Evolutionary conservation across 1,140 invertebrate genomes (phyloP).

Genomic region (Aphaenogaster ashmeadi): DNA sequence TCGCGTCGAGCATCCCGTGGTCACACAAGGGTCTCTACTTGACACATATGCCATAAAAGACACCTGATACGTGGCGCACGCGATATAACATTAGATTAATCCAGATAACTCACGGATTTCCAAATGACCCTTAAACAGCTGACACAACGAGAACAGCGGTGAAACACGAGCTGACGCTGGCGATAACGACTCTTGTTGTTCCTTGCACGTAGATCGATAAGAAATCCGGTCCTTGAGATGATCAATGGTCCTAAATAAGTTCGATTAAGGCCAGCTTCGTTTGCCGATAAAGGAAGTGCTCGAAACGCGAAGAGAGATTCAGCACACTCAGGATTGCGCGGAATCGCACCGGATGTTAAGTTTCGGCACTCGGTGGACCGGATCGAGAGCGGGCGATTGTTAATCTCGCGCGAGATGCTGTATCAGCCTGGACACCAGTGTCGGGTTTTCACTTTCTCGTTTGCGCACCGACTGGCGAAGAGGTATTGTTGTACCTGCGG

Average conservation of each 20-base stretch:
- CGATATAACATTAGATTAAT: constrained; percentile 54
- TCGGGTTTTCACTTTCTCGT: constrained; percentile 77
- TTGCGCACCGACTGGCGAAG: constrained; percentile 72
- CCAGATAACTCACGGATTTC: constrained; percentile 49
- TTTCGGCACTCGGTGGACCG: constrained; percentile 37
- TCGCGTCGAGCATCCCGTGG: not conserved
- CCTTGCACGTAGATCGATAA: not conserved
- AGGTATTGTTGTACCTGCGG: constrained; percentile 68
- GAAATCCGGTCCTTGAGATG: not conserved
- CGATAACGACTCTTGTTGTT: constrained; percentile 42
- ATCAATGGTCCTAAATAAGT: not conserved
- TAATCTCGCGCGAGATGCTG: constrained; percentile 24
- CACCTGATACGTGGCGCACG: not conserved
- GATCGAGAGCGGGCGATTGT: constrained; percentile 17
- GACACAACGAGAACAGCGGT: not conserved
- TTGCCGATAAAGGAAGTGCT: not conserved
- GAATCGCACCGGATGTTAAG: constrained; percentile 4
- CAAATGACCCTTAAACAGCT: constrained; percentile 31
- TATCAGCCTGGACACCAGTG: not conserved
- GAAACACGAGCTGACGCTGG: not conserved
- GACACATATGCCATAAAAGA: constrained; percentile 16
- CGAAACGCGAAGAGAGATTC: not conserved
- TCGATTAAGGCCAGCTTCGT: not conserved
- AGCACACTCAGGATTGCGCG: constrained; percentile 19
- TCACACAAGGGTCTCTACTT: constrained; percentile 5